Conservation (phyloP, 1,140 invertebrate genomes). For the Drosophila neocordata region DNA sequence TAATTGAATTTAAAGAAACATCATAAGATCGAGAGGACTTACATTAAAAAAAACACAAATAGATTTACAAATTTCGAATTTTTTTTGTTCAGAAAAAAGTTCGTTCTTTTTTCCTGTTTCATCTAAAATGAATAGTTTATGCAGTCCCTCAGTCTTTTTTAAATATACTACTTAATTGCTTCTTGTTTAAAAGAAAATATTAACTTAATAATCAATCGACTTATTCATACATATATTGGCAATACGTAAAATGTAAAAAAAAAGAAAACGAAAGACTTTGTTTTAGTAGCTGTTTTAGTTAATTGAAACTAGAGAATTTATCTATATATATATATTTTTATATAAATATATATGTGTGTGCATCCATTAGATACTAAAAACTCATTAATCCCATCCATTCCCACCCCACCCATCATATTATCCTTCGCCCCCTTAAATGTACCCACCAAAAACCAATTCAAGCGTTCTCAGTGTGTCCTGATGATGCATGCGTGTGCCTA, state of each 20-base stretch:
- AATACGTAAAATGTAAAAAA: constrained; percentile 60
- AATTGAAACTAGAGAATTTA: constrained; percentile 59
- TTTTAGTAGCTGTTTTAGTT: constrained; percentile 40
- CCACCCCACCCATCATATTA: constrained; percentile 18
- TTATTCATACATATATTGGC: constrained; percentile 55
- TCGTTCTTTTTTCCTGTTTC: no score
- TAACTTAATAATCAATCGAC: background rate
- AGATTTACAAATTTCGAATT: no score
- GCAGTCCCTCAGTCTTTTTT: background rate
- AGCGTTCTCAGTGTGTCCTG: constrained; percentile 75
- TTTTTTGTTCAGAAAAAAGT: no score
- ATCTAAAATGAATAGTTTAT: background rate
- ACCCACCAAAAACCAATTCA: constrained; percentile 55
- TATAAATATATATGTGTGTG: constrained; percentile 36
- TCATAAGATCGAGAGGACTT: background rate
- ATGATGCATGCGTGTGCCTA: constrained; percentile 67
- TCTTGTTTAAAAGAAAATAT: background rate
- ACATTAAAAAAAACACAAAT: no score
- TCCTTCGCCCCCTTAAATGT: background rate
- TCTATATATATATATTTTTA: constrained; percentile 22
- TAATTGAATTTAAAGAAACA: background rate
- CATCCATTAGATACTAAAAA: constrained; percentile 48
- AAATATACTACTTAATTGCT: no score
- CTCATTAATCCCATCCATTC: constrained; percentile 20
- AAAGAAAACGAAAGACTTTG: constrained; percentile 39